Percentiles rank a stretch among this genome's conserved stretches.
Conservation (phyloP, 2,113 vertebrate species). For the Myiagra hebetior region DNA sequence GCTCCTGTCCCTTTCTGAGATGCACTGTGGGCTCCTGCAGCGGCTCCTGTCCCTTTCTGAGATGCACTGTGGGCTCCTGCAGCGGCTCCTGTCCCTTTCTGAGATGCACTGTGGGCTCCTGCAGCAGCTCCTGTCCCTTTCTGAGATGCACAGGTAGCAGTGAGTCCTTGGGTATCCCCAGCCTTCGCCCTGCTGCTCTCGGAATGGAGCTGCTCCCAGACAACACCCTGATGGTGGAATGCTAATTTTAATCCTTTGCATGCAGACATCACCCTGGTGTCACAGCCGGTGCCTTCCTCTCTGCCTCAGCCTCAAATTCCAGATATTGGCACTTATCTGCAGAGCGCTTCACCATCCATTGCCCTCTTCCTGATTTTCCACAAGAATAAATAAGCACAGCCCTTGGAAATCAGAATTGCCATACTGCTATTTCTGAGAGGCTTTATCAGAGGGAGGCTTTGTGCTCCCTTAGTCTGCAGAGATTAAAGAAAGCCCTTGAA, state of each 20-base stretch:
- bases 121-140: neutral
- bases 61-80: no score
- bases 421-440: neutral
- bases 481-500: constrained; percentile 56
- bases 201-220: neutral
- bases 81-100: neutral
- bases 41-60: neutral
- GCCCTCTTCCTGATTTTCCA: neutral
- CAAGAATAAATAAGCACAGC: neutral
- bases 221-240: accelerated
- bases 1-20: neutral
- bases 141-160: neutral
- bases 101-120: neutral
- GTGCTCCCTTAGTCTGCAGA: neutral
- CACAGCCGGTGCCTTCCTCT: neutral
- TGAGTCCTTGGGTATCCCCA: neutral
- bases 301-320: neutral
- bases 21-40: neutral
- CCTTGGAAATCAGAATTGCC: neutral
- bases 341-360: neutral
- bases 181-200: neutral
- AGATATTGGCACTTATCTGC: neutral
- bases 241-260: neutral
- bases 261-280: neutral
- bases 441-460: constrained; percentile 3